phyloP scores from a whole-genome alignment of 1,140 invertebrate species.

The Bombus polaris region DNA sequence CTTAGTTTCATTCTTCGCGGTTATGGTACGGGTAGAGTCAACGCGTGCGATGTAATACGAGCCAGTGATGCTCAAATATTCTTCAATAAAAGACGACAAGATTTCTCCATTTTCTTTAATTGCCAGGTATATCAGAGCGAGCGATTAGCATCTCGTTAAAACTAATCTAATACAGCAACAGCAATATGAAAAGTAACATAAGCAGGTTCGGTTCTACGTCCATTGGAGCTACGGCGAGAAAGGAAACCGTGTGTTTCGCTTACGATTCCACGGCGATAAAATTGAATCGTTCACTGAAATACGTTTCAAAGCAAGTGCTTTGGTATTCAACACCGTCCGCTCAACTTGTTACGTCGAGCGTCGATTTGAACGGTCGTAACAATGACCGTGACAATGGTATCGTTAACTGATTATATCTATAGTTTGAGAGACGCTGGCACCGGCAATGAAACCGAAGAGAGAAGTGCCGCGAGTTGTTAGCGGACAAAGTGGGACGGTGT shows the following conservation, averaged over 20 bases:
- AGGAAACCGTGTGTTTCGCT: neutral
- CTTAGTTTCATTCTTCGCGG: conserved; percentile 16
- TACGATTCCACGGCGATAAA: neutral
- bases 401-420: neutral
- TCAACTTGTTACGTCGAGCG: neutral
- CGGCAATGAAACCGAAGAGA: conserved; percentile 56
- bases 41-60: neutral
- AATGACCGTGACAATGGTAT: conserved; percentile 18
- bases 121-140: neutral
- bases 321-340: neutral
- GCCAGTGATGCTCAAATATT: neutral
- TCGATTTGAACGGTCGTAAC: conserved; percentile 16
- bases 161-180: too few species aligned
- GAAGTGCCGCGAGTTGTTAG: conserved; percentile 50
- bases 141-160: too few species aligned
- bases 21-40: conserved; percentile 23
- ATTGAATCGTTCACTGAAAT: neutral
- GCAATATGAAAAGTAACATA: too few species aligned
- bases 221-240: neutral
- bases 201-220: too few species aligned
- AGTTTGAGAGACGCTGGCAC: conserved; percentile 41
- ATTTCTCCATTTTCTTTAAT: neutral
- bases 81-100: neutral
- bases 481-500: conserved; percentile 74
- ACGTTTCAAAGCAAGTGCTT: neutral